phyloP scores from a whole-genome alignment of 2,888 invertebrate species.

The Amblyjoppa fuscipennis region DNA sequence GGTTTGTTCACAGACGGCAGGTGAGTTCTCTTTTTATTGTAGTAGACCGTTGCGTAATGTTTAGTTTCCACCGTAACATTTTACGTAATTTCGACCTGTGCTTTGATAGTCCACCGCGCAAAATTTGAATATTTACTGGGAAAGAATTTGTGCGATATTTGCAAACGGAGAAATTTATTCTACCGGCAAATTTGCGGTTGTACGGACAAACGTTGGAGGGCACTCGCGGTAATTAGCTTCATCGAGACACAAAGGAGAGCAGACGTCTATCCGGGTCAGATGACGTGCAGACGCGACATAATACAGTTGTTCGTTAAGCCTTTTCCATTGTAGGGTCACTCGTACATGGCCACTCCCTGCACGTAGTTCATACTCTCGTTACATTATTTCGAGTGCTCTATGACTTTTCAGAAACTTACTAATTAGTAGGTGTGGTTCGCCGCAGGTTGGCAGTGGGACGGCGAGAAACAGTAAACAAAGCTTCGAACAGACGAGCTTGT shows the following conservation, averaged over 20 bases:
- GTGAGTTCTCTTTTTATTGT: background rate
- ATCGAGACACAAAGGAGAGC: background rate
- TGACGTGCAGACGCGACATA: slow-evolving; percentile 8
- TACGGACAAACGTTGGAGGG: background rate
- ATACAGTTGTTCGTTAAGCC: slow-evolving; percentile 25
- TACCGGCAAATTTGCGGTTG: background rate
- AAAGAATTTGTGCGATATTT: background rate
- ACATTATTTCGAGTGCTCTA: slow-evolving; percentile 50
- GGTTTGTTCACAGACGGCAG: background rate
- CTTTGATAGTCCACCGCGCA: background rate
- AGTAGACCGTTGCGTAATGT: background rate
- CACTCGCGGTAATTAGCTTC: slow-evolving; percentile 35
- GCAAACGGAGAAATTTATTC: background rate
- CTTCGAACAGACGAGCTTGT: slow-evolving; percentile 8
- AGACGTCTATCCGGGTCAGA: slow-evolving; percentile 11
- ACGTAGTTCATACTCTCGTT: slow-evolving; percentile 34
- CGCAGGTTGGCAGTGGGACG: background rate
- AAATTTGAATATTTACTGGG: background rate
- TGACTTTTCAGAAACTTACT: slow-evolving; percentile 54
- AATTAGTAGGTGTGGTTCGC: slow-evolving; percentile 53
- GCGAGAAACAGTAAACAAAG: background rate
- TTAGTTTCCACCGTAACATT: background rate
- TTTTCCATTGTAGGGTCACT: slow-evolving; percentile 16
- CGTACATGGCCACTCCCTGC: slow-evolving; percentile 28
- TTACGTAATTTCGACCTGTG: background rate